Percentiles rank a stretch among this genome's conserved stretches.
Conservation (phyloP, 1,140 invertebrate genomes). For the Streblospio benedicti region DNA sequence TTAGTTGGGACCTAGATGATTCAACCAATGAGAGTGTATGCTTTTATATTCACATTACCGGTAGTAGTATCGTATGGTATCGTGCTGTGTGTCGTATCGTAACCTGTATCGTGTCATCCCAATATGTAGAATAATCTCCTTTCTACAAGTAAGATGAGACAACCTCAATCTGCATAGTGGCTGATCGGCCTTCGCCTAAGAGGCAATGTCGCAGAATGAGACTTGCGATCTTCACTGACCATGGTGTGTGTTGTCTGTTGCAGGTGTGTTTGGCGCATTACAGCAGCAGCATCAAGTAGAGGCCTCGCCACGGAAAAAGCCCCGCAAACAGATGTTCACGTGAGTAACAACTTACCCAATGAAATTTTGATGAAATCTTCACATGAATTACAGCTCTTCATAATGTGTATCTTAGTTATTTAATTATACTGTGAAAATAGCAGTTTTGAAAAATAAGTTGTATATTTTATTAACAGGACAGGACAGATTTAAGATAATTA, state of each 20-base stretch:
- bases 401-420: no score
- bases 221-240: background rate
- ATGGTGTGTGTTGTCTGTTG: background rate
- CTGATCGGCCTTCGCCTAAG: background rate
- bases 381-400: slow-evolving; percentile 10
- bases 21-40: no score
- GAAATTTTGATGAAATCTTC: background rate
- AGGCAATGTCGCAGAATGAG: no score
- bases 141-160: background rate
- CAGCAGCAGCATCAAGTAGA: slow-evolving; percentile 60
- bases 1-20: no score
- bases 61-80: no score
- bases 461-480: no score
- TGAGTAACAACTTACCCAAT: background rate
- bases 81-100: no score
- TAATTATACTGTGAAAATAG: no score
- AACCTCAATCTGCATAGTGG: background rate
- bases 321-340: slow-evolving; percentile 60
- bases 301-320: slow-evolving; percentile 64
- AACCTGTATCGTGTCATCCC: background rate
- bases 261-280: slow-evolving; percentile 49
- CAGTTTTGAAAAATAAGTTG: no score
- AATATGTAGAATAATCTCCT: background rate
- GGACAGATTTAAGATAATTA: no score
- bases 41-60: no score